phyloP scores from a whole-genome alignment of 2,113 vertebrate genomes.

The Mobula birostris region DNA sequence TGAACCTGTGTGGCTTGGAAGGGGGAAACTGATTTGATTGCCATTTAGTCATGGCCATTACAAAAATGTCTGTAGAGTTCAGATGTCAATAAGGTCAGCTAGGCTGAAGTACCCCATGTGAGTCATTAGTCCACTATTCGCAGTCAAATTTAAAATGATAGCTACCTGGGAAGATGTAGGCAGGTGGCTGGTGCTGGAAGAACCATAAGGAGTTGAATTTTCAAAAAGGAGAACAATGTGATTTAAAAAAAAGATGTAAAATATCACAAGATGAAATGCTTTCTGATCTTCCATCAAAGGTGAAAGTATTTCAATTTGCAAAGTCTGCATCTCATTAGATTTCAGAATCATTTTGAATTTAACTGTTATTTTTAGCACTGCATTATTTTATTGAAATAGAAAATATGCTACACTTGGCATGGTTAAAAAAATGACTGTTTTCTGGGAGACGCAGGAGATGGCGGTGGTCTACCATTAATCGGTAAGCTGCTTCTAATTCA shows the following conservation, averaged over 20 bases:
- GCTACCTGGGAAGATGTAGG: background rate
- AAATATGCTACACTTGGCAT: background rate
- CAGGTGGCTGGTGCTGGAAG: background rate
- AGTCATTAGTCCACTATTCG: background rate
- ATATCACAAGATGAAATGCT: background rate
- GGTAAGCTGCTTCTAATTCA: background rate
- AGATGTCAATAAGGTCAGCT: background rate
- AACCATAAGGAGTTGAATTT: background rate
- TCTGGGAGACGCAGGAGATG: background rate
- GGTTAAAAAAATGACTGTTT: background rate
- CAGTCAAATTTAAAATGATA: background rate
- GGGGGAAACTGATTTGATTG: background rate
- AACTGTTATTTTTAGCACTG: background rate
- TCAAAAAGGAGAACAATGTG: background rate
- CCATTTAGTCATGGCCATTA: background rate
- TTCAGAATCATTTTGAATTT: background rate
- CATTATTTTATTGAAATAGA: background rate
- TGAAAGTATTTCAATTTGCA: background rate
- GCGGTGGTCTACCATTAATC: background rate
- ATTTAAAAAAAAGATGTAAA: background rate
- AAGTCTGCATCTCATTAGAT: background rate
- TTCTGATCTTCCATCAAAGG: background rate
- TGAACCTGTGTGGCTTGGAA: background rate
- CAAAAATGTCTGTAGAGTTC: background rate
- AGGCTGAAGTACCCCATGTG: background rate